phyloP scores from a whole-genome alignment of 2,797 vertebrate genomes.

The Xiphorhynchus erythropygius region DNA sequence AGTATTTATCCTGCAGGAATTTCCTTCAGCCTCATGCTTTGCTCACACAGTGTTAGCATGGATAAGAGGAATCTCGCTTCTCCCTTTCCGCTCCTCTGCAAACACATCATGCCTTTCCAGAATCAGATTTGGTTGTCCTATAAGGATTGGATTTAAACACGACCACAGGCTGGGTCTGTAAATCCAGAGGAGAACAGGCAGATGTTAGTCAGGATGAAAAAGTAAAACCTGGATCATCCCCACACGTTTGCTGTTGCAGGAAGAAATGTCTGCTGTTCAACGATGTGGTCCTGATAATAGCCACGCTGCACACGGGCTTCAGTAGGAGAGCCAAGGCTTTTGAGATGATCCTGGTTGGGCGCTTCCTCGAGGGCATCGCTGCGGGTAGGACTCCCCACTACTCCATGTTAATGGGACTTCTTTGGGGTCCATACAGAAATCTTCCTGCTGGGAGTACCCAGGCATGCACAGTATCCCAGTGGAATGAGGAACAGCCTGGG shows the following conservation, averaged over 20 bases:
- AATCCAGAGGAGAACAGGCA: not conserved
- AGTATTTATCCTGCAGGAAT: not conserved
- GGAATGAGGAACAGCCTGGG: not conserved
- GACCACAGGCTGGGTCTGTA: not conserved
- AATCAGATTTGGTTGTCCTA: not conserved
- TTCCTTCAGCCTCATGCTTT: not conserved
- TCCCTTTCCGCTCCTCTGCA: not conserved
- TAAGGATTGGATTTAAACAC: not conserved
- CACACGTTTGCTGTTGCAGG: constrained; percentile 52
- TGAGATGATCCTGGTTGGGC: constrained; percentile 89
- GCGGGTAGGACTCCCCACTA: constrained; percentile 76
- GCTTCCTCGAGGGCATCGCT: constrained; percentile 84
- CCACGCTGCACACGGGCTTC: constrained; percentile 77
- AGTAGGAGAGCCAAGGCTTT: constrained; percentile 84
- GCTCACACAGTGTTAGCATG: not conserved
- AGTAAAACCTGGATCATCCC: not conserved
- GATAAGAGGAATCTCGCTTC: not conserved
- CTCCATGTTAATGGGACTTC: not conserved
- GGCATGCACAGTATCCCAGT: not conserved
- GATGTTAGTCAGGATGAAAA: not conserved
- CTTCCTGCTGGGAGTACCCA: not conserved
- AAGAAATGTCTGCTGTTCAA: constrained; percentile 88
- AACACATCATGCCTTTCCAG: not conserved
- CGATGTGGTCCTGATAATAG: constrained; percentile 80
- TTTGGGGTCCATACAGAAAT: not conserved